phyloP scores from a whole-genome alignment of 2,797 vertebrate species.

The Acipenser oxyrinchus region DNA sequence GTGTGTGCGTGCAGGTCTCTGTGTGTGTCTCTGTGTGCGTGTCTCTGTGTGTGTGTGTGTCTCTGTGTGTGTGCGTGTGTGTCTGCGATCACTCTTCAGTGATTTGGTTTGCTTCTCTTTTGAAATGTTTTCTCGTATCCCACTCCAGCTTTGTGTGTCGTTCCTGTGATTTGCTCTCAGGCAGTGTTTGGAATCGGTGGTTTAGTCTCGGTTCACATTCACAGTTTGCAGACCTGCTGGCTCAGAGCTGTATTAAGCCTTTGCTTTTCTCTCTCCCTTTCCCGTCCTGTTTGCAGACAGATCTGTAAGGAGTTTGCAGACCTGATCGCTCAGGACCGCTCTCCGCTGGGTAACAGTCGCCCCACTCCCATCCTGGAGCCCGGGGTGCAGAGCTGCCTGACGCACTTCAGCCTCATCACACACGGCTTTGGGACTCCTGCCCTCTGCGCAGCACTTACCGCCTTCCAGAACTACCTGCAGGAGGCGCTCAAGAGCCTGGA shows the following conservation, averaged over 20 bases:
- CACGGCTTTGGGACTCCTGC: constrained; percentile 91
- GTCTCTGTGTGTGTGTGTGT: no score
- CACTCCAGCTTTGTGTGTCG: no score
- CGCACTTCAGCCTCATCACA: constrained; percentile 95
- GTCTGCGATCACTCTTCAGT: no score
- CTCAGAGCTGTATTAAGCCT: background rate
- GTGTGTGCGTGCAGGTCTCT: no score
- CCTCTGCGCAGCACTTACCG: constrained; percentile 89
- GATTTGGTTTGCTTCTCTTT: no score
- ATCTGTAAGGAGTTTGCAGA: constrained; percentile 96
- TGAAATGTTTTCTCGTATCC: no score
- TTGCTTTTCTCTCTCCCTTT: constrained; percentile 11
- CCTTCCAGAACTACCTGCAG: constrained; percentile 97
- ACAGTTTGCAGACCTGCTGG: background rate
- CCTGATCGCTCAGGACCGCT: constrained; percentile 93
- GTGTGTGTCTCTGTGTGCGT: no score
- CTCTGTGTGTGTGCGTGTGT: no score
- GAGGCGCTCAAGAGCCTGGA: constrained; percentile 95
- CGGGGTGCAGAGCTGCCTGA: constrained; percentile 85
- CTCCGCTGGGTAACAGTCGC: constrained; percentile 81
- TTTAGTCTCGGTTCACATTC: background rate
- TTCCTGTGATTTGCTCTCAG: no score
- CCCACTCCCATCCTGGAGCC: constrained; percentile 86
- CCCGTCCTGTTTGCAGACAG: constrained; percentile 60
- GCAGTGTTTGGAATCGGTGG: no score